Conservation (phyloP, 1,140 invertebrate species). For the Mercenaria mercenaria region DNA sequence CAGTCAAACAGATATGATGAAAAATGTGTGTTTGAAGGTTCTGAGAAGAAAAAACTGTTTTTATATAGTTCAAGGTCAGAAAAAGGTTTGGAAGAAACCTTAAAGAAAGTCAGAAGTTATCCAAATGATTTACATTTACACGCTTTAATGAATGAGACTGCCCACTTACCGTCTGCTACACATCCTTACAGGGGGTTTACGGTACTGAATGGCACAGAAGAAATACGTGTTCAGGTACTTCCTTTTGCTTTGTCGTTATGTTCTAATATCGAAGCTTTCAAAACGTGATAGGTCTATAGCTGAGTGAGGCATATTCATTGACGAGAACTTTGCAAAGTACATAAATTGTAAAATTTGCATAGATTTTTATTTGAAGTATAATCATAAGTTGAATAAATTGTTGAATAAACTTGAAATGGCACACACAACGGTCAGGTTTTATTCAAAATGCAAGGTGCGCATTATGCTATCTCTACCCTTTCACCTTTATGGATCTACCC, state of each 20-base stretch:
- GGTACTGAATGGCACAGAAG: constrained; percentile 88
- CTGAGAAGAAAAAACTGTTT: constrained; percentile 90
- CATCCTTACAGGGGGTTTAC: constrained; percentile 93
- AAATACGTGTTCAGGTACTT: constrained; percentile 3
- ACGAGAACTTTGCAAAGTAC: no score
- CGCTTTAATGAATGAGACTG: constrained; percentile 91
- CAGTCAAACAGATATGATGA: constrained; percentile 85
- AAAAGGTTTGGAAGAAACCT: constrained; percentile 90
- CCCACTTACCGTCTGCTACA: constrained; percentile 89
- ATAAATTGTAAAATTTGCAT: background rate
- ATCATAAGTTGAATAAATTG: no score
- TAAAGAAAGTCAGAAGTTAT: constrained; percentile 88
- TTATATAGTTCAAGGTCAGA: constrained; percentile 94
- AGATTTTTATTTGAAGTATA: background rate
- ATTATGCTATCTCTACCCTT: no score
- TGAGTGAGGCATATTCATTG: no score
- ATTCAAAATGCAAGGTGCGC: no score
- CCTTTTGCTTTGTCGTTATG: no score
- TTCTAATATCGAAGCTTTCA: no score
- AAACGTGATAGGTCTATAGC: no score
- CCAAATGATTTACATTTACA: constrained; percentile 91
- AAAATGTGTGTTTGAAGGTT: background rate
- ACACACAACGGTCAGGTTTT: no score
- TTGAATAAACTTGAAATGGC: no score
- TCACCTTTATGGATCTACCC: no score